Conservation (phyloP, 1,140 invertebrate species). For the Triops cancriformis region DNA sequence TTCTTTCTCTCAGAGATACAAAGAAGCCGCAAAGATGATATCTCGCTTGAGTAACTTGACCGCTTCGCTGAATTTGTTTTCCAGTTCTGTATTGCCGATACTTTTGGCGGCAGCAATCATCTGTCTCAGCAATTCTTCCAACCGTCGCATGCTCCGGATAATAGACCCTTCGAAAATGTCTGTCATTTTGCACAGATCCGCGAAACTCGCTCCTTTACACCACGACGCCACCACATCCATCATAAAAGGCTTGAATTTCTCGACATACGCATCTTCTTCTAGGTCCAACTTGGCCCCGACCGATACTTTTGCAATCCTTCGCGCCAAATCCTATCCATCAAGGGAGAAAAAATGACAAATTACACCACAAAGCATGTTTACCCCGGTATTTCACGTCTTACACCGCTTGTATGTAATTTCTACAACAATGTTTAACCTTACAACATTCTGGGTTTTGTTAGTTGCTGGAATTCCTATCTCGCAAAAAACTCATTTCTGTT, state of each 20-base stretch:
- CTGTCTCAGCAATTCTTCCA: conserved; percentile 93
- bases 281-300: conserved; percentile 82
- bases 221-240: conserved; percentile 98
- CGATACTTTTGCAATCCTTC: conserved; percentile 83
- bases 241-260: conserved; percentile 84
- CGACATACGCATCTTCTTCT: conserved; percentile 84
- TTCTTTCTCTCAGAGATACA: conserved; percentile 82
- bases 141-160: conserved; percentile 89
- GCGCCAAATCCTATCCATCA: conserved; percentile 58
- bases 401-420: no score
- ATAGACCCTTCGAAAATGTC: conserved; percentile 97
- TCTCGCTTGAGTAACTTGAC: conserved; percentile 91
- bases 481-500: no score
- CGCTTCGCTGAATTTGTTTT: conserved; percentile 90
- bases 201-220: conserved; percentile 89
- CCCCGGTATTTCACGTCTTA: not conserved
- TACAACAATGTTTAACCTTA: no score
- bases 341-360: conserved; percentile 13
- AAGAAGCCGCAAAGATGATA: conserved; percentile 96
- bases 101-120: conserved; percentile 92
- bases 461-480: no score
- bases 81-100: conserved; percentile 91
- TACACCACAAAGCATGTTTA: not conserved
- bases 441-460: no score
- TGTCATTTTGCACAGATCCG: conserved; percentile 91